phyloP scores from a whole-genome alignment of 1,140 invertebrate genomes.

The Pygmarrhopalites habei region DNA sequence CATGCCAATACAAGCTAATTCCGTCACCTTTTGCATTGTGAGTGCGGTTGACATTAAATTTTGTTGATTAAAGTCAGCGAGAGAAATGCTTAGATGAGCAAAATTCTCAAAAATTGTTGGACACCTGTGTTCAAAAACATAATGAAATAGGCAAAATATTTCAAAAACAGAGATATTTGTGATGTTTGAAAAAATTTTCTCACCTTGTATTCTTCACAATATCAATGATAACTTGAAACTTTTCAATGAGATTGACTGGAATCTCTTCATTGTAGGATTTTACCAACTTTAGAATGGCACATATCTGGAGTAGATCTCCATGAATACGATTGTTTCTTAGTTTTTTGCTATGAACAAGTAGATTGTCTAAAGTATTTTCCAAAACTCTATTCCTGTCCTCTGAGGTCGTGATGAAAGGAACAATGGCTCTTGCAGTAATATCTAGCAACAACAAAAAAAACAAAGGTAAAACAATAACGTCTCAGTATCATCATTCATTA shows the following conservation, averaged over 20 bases:
- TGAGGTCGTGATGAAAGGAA: conserved; percentile 52
- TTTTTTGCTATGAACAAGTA: background rate
- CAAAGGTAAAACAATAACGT: too few relatives aligned
- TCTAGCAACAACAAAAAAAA: too few relatives aligned
- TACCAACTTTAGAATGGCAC: background rate
- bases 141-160: background rate
- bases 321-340: conserved; percentile 14
- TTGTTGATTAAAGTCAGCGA: background rate
- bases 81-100: conserved; percentile 4
- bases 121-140: too few relatives aligned
- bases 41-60: background rate
- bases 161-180: background rate
- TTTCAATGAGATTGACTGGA: background rate
- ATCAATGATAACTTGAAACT: conserved; percentile 3
- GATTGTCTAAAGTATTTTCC: conserved; percentile 11
- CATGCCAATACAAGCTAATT: background rate
- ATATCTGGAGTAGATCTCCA: conserved; percentile 44
- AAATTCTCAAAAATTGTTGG: conserved; percentile 14
- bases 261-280: conserved; percentile 1
- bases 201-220: background rate
- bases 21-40: background rate
- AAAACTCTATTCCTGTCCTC: conserved; percentile 38
- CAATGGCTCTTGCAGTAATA: conserved; percentile 58
- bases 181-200: background rate
- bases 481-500: too few relatives aligned